Evolutionary conservation across 2,888 invertebrate species (phyloP), one percentile per base, ranked within the genome.

Genomic region (Synergus laeviventris): DNA sequence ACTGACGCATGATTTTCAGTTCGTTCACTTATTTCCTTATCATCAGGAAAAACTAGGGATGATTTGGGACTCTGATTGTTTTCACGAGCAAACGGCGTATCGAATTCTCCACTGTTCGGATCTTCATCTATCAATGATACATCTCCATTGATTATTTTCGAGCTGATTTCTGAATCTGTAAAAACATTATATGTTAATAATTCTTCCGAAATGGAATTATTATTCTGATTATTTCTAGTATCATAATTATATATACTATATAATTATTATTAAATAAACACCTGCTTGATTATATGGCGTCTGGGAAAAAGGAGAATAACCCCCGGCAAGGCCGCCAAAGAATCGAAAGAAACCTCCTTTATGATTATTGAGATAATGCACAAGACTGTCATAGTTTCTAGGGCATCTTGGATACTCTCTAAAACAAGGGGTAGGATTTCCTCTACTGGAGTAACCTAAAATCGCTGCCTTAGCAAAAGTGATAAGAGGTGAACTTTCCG

Each of bases 281-380:
- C 54, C 54, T 54, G 54, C 18, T 54, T 18, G 18, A 18, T 54
- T 18, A 1, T n/a, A 18, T 0, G 54, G 18, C n/a, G 18, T 54
- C 11, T 2, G 16, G 1, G 54, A 18, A 2, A 54, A 18, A 9
- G 18, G 11, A 54, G 8, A 7, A 54, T 54, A 54, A n/a, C 54
- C 54, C 2, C 18, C 54, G 45, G 39, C 21, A 31, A 75, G 11
- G 21, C 74, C 83, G 31, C 79, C 94, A 87, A 96, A 96, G 88
- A 95, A 96, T 79, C 95, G 92, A 88, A 96, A 97, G 91, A 97
- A 96, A 1, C 97, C 97, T 59, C 97, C 97, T 76, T 96, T 96
- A 87, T 97, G 94, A 90, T 96, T 97, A 91, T 97, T 97, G 74
- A 97, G 91, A 88, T 97, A 97, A 88, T 95, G 92, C 54, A 96